These are phyloP conservation scores for Leptinotarsa tumamoca DNA, from an alignment of 2,888 invertebrate species.

Conservation along the genomic window DNA sequence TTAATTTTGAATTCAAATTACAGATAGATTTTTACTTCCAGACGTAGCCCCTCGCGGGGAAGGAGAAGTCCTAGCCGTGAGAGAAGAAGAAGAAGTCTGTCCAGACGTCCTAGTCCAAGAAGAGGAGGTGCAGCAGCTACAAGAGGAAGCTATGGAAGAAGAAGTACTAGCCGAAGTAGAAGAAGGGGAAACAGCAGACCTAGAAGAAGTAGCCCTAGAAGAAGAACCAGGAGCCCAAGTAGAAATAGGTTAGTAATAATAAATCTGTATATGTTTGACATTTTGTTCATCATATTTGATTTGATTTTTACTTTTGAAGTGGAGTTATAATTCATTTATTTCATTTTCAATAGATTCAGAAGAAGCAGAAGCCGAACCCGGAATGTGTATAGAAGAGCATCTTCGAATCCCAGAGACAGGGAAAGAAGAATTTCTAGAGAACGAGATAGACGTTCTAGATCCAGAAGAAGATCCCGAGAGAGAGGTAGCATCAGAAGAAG, in stretches of 20 bases:
- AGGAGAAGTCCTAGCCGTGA: slow-evolving; percentile 61
- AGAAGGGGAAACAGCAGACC: slow-evolving; percentile 65
- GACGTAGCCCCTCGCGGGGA: slow-evolving; percentile 62
- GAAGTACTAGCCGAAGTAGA: slow-evolving; percentile 58
- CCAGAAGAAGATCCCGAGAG: slow-evolving; percentile 58
- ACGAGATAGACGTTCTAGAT: slow-evolving; percentile 63
- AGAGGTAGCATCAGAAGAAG: slow-evolving; percentile 61
- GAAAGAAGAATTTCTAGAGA: slow-evolving; percentile 60
- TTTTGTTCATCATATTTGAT: not conserved
- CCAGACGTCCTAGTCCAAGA: slow-evolving; percentile 55
- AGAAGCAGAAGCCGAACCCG: slow-evolving; percentile 64
- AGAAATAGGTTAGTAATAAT: slow-evolving; percentile 57
- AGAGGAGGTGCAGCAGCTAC: slow-evolving; percentile 57
- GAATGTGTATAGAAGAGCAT: slow-evolving; percentile 56
- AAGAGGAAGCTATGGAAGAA: slow-evolving; percentile 60
- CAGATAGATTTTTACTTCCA: slow-evolving; percentile 57
- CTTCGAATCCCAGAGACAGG: slow-evolving; percentile 57
- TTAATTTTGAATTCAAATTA: slow-evolving; percentile 55
- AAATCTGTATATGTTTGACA: not conserved
- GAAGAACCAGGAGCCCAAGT: slow-evolving; percentile 56
- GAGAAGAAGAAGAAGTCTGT: slow-evolving; percentile 58
- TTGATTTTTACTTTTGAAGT: too few species aligned
- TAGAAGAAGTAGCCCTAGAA: slow-evolving; percentile 63
- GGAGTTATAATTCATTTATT: too few species aligned
- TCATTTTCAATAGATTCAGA: slow-evolving; percentile 54